phyloP scores from a whole-genome alignment of 2,113 vertebrate species.

The Paramisgurnus dabryanus region DNA sequence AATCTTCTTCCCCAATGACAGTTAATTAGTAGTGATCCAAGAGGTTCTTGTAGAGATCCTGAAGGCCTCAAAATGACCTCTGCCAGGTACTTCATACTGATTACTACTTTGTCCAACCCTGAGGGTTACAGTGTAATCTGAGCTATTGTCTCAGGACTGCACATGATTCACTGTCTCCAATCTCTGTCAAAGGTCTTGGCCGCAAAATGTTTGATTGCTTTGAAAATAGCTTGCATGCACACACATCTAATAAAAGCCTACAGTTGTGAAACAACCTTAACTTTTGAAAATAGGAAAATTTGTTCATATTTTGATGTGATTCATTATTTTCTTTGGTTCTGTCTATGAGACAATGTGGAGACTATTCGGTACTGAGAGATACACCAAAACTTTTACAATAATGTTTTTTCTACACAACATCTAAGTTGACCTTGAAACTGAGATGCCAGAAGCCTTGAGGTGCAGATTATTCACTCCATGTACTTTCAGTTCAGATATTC shows the following conservation, averaged over 20 bases:
- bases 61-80: constrained; percentile 23
- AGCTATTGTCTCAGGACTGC: constrained; percentile 35
- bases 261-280: neutral
- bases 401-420: neutral
- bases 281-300: neutral
- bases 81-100: constrained; percentile 17
- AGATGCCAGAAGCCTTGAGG: constrained; percentile 5
- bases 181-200: neutral
- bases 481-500: neutral
- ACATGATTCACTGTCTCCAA: constrained; percentile 4
- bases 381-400: neutral
- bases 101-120: constrained; percentile 39
- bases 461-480: neutral
- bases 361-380: neutral
- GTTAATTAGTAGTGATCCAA: constrained; percentile 39
- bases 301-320: neutral
- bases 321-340: neutral
- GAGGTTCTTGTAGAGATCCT: constrained; percentile 7
- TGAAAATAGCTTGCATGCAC: no score
- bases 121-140: constrained; percentile 8
- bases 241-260: constrained; percentile 7
- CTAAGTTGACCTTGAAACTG: constrained; percentile 3
- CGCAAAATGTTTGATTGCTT: no score
- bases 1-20: constrained; percentile 11
- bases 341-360: neutral